These are phyloP conservation scores for Peromyscus eremicus DNA, from an alignment of 2,797 vertebrate species.

Conservation along the genomic window DNA sequence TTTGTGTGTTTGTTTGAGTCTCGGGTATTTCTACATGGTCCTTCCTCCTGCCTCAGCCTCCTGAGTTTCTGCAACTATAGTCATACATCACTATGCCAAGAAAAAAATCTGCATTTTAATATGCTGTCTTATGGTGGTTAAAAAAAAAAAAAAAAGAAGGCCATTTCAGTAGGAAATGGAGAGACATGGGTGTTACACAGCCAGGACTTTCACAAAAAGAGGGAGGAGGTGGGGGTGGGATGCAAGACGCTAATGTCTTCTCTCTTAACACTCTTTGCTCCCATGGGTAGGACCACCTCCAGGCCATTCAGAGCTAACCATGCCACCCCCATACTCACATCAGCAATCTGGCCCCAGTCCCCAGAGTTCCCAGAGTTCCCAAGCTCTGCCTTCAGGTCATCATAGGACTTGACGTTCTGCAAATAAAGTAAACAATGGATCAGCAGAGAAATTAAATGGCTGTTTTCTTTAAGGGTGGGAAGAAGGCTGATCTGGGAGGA, in stretches of 20 bases:
- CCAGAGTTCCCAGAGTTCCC: slow-evolving; percentile 83
- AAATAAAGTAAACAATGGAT: slow-evolving; percentile 35
- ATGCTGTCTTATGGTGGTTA: not conserved
- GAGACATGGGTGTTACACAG: not conserved
- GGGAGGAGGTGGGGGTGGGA: not conserved
- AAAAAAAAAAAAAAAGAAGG: not conserved
- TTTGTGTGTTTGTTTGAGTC: not conserved
- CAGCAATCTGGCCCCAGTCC: slow-evolving; percentile 86
- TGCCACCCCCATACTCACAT: slow-evolving; percentile 86
- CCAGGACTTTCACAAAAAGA: not conserved
- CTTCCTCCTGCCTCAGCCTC: not conserved
- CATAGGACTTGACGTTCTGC: slow-evolving; percentile 92
- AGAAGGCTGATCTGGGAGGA: not conserved
- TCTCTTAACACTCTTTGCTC: not conserved
- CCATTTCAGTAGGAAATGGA: slow-evolving; percentile 13
- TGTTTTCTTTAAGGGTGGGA: not conserved
- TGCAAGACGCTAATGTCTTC: not conserved
- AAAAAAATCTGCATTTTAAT: not conserved
- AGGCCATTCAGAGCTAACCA: not conserved
- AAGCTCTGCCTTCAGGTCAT: slow-evolving; percentile 89
- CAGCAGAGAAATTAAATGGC: not conserved
- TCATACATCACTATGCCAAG: not conserved
- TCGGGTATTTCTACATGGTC: not conserved
- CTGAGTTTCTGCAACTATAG: not conserved
- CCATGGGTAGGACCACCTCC: not conserved